phyloP scores from a whole-genome alignment of 2,113 vertebrate species.

The Brachyhypopomus gauderio region DNA sequence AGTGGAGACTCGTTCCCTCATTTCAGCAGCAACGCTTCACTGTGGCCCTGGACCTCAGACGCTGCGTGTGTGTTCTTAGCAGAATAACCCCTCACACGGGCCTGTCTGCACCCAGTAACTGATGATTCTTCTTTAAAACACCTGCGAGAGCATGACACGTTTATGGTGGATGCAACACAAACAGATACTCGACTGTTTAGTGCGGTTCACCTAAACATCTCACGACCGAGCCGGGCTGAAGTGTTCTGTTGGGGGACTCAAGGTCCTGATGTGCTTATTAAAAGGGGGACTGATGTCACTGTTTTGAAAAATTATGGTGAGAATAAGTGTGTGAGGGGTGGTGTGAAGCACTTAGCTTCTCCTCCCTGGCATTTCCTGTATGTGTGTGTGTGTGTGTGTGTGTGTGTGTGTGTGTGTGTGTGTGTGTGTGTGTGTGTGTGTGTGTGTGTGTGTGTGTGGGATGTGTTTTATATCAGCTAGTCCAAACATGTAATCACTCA shows the following conservation, averaged over 20 bases:
- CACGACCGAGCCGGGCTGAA: neutral
- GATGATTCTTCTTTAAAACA: neutral
- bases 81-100: neutral
- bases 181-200: neutral
- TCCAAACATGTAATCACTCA: slow-evolving; percentile 42
- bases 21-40: neutral
- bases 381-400: neutral
- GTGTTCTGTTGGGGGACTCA: neutral
- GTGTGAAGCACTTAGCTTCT: neutral
- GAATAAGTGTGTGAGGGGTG: neutral
- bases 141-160: neutral
- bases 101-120: neutral
- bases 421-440: slow-evolving; percentile 16
- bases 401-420: slow-evolving; percentile 12
- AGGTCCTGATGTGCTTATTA: neutral
- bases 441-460: neutral
- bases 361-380: slow-evolving; percentile 9
- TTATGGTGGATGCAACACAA: neutral
- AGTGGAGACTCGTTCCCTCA: neutral
- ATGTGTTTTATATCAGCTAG: slow-evolving; percentile 36
- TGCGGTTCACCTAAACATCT: neutral
- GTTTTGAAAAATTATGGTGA: too few relatives aligned
- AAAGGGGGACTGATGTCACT: neutral
- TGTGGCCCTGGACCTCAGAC: neutral
- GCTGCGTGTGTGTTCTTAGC: neutral